Evolutionary conservation across 2,888 invertebrate species (phyloP).

Genomic region (Ophioninae sp.): DNA sequence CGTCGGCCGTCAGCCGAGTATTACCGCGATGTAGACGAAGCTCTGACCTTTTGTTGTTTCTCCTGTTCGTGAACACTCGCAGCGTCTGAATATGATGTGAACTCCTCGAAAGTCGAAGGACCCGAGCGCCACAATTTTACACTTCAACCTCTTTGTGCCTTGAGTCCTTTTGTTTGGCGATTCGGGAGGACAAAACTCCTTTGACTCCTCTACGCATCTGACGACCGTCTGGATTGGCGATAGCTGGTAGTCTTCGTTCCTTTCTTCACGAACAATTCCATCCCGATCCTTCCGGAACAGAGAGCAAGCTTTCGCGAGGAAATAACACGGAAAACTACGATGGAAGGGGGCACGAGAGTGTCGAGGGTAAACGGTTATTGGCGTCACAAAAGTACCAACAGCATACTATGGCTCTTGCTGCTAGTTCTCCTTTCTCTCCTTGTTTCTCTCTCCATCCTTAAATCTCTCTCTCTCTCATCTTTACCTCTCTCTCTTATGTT

Average conservation of each 20-base stretch:
- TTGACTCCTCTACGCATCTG: conserved; percentile 14
- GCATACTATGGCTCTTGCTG: background rate
- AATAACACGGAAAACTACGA: conserved; percentile 38
- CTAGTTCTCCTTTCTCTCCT: background rate
- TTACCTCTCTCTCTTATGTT: background rate
- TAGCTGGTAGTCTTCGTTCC: conserved; percentile 35
- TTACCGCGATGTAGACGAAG: conserved; percentile 14
- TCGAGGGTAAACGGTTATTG: conserved; percentile 6
- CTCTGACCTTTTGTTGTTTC: conserved; percentile 45
- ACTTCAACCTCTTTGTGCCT: background rate
- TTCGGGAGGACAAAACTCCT: conserved; percentile 14
- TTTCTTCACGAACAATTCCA: conserved; percentile 52
- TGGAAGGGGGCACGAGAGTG: conserved; percentile 35
- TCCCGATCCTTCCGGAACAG: conserved; percentile 42
- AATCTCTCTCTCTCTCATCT: no score
- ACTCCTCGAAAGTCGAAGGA: conserved; percentile 14
- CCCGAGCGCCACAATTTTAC: background rate
- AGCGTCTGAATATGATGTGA: conserved; percentile 1
- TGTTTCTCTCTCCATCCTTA: background rate
- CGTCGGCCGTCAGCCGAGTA: conserved; percentile 37
- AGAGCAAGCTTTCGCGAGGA: conserved; percentile 15
- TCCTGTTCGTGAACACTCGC: conserved; percentile 20
- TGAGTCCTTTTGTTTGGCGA: conserved; percentile 1
- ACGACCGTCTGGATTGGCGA: conserved; percentile 24
- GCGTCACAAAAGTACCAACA: background rate